A percentile compares a stretch with the other conserved stretches of the same genome.
Conservation (phyloP, 2,113 vertebrate genomes). For the Otus sunia region DNA sequence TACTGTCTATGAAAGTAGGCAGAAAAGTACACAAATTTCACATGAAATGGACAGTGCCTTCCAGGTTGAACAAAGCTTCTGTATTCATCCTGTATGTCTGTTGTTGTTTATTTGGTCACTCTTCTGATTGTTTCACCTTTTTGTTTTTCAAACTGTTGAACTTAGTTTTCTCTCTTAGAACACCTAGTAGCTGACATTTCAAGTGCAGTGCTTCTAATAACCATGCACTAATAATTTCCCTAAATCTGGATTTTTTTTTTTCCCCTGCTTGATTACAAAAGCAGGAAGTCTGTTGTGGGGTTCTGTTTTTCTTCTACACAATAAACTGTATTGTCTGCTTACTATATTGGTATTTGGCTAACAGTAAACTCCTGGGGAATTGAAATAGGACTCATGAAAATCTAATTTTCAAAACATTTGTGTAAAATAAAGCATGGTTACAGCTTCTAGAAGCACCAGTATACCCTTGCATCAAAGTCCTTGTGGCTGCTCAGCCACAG, state of each 20-base stretch:
- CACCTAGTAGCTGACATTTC: slow-evolving; percentile 50
- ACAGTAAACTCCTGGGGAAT: slow-evolving; percentile 71
- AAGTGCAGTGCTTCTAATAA: slow-evolving; percentile 55
- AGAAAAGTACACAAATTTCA: background rate
- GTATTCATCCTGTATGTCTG: background rate
- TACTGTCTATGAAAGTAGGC: background rate
- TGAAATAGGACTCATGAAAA: slow-evolving; percentile 73
- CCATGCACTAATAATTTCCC: slow-evolving; percentile 65
- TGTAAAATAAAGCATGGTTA: slow-evolving; percentile 66
- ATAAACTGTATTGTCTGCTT: slow-evolving; percentile 76
- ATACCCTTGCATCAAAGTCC: background rate
- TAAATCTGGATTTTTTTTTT: slow-evolving; percentile 31
- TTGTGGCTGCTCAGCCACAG: background rate
- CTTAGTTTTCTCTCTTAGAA: background rate
- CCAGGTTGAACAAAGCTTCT: background rate
- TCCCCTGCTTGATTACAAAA: slow-evolving; percentile 73
- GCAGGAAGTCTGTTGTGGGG: slow-evolving; percentile 77
- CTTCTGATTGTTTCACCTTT: background rate
- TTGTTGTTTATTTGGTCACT: background rate
- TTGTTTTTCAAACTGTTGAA: background rate
- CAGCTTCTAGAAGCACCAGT: background rate
- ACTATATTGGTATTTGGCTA: slow-evolving; percentile 72
- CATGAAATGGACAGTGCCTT: background rate
- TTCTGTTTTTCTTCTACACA: slow-evolving; percentile 78
- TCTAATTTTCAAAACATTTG: slow-evolving; percentile 75